Evolutionary conservation across 2,888 invertebrate genomes (phyloP).

Genomic region (Volucella zonaria): DNA sequence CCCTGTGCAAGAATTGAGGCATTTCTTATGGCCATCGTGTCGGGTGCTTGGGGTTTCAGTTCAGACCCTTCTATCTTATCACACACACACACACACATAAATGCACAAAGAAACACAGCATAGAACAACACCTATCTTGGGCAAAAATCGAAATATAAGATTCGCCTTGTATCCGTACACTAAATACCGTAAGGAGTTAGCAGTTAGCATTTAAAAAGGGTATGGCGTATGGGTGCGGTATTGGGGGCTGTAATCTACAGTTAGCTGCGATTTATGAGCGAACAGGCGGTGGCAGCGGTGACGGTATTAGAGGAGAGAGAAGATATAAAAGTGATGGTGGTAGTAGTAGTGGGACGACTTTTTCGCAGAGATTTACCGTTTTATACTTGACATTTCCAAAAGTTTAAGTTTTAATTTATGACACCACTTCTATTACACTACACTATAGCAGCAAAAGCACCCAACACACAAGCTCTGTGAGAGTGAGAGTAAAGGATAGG

Average conservation of each 20-base stretch:
- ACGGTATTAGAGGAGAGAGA: not conserved
- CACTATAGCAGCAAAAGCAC: constrained; percentile 64
- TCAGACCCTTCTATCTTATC: constrained; percentile 35
- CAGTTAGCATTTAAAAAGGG: constrained; percentile 33
- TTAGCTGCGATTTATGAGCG: constrained; percentile 72
- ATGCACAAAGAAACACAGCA: not conserved
- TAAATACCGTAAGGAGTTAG: constrained; percentile 65
- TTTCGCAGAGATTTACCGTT: constrained; percentile 82
- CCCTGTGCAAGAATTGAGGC: constrained; percentile 67
- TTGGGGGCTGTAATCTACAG: constrained; percentile 75
- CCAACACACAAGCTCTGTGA: constrained; percentile 39
- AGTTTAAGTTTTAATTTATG: constrained; percentile 83
- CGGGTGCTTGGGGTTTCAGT: constrained; percentile 3
- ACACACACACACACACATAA: constrained; percentile 34
- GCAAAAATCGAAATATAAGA: constrained; percentile 74
- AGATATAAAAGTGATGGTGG: not conserved
- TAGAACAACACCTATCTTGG: constrained; percentile 64
- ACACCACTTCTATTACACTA: constrained; percentile 81
- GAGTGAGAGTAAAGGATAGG: not conserved
- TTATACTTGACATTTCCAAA: constrained; percentile 83
- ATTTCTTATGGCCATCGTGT: constrained; percentile 61
- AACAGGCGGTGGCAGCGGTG: constrained; percentile 52
- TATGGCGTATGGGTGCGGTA: constrained; percentile 52
- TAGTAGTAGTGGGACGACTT: constrained; percentile 62
- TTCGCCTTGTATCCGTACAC: constrained; percentile 59